Evolutionary conservation across 2,888 invertebrate species (phyloP).

Genomic region (Eristalis pertinax): DNA sequence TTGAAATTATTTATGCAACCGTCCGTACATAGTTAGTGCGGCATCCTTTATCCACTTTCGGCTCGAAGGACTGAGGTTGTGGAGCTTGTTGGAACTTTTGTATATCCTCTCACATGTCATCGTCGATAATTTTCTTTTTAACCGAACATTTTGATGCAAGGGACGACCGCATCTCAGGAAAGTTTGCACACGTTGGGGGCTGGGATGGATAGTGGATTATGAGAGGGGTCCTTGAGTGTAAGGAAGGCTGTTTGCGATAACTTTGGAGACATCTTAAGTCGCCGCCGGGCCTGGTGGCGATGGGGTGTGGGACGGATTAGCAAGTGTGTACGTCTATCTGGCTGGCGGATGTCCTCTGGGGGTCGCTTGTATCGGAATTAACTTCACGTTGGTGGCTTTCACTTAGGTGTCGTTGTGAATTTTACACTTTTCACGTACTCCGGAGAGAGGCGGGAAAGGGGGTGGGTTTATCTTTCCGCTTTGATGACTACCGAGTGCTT

Average conservation of each 20-base stretch:
- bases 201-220: constrained; percentile 60
- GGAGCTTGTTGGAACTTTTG: constrained; percentile 23
- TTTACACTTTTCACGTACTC: constrained; percentile 7
- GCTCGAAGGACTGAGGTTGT: not conserved
- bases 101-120: constrained; percentile 68
- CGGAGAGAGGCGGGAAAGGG: not conserved
- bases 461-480: constrained; percentile 22
- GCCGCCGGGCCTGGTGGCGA: not conserved
- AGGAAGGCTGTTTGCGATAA: constrained; percentile 57
- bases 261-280: constrained; percentile 70
- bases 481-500: too few relatives aligned
- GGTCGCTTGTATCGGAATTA: constrained; percentile 46
- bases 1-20: constrained; percentile 63
- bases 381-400: constrained; percentile 53
- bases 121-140: constrained; percentile 70
- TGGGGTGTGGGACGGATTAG: constrained; percentile 41
- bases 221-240: constrained; percentile 34
- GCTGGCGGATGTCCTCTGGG: constrained; percentile 57
- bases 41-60: constrained; percentile 24
- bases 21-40: constrained; percentile 19
- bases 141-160: constrained; percentile 70
- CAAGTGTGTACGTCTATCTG: constrained; percentile 49
- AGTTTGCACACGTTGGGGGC: constrained; percentile 34
- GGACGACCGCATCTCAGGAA: constrained; percentile 69
- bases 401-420: constrained; percentile 42